Evolutionary conservation across 2,888 invertebrate genomes (phyloP), one percentile per base, ranked within the genome.

Genomic region (Epistrophe grossulariae): DNA sequence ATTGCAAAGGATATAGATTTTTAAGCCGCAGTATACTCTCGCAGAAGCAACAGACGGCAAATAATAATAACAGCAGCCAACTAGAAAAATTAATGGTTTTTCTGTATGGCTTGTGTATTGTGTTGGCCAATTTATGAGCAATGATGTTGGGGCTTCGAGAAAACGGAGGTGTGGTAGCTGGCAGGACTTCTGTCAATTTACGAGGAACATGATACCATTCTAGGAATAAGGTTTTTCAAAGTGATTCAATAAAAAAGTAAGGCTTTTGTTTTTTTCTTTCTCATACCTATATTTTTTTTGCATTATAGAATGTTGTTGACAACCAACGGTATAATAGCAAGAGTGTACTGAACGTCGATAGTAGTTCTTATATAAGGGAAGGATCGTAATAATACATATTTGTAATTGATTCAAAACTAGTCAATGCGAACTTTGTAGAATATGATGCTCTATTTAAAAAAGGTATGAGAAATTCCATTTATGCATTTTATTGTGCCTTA

Each of bases 1-100:
- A 83, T 79, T 72, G 82, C 74, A 52, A 79, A 40, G 82, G 83
- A 87, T 83, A 79, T 79, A 68, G 79, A 87, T 87, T 87, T 79
- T 87, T 64, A 87, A 87, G 79, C 79, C 71, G 82, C 17, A 40
- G 31, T 31, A 31, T 35, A 31, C 11, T 15, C 15, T 28, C 7
- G n/a, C 40, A 70, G 73, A 81, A 82, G 87, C 87, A 87, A 87
- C 87, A 87, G 87, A 87, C 87, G 87, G 87, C 83, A 87, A 87
- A 87, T 87, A 87, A 87, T 87, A 87, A 87, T 87, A 87, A 83
- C 74, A 66, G 52, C 83, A 83, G 73, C 83, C 79, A 83, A 79
- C 87, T 87, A 79, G 83, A 87, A 87, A 87, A 87, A 87, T 83
- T 79, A 87, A 87, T 87, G 83, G 79, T 55, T 87, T 83, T 76